Conservation (phyloP, 2,113 vertebrate genomes). For the Muscicapa adusta region DNA sequence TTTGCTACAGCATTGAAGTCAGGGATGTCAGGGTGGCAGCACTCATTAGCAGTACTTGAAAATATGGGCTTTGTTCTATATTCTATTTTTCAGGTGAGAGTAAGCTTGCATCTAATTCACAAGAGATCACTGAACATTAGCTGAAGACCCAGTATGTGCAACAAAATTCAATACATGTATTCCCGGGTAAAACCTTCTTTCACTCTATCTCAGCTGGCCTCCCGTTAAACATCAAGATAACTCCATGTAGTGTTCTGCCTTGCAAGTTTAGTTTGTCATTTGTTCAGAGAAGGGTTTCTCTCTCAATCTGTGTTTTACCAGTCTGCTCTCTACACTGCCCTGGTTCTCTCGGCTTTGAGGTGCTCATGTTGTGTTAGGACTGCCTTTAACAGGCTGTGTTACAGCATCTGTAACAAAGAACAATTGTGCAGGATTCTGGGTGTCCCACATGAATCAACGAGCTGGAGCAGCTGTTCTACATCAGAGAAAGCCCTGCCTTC, state of each 20-base stretch:
- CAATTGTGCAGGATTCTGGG: background rate
- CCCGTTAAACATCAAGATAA: background rate
- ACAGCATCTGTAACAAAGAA: background rate
- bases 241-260: background rate
- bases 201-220: background rate
- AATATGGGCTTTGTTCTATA: background rate
- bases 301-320: background rate
- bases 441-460: background rate
- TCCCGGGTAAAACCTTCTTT: background rate
- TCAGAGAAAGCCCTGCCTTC: background rate
- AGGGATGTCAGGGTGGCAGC: background rate
- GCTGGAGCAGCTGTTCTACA: constrained; percentile 12
- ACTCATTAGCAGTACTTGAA: background rate
- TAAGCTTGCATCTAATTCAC: background rate
- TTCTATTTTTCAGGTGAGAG: background rate
- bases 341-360: background rate
- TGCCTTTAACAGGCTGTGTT: background rate
- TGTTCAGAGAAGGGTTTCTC: background rate
- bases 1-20: background rate
- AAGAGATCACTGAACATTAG: background rate
- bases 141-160: background rate
- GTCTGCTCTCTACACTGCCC: background rate
- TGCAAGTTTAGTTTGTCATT: background rate
- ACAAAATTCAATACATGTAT: background rate
- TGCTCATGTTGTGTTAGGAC: background rate